Conservation (phyloP, 2,888 invertebrate genomes). For the Athripsodes cinereus region DNA sequence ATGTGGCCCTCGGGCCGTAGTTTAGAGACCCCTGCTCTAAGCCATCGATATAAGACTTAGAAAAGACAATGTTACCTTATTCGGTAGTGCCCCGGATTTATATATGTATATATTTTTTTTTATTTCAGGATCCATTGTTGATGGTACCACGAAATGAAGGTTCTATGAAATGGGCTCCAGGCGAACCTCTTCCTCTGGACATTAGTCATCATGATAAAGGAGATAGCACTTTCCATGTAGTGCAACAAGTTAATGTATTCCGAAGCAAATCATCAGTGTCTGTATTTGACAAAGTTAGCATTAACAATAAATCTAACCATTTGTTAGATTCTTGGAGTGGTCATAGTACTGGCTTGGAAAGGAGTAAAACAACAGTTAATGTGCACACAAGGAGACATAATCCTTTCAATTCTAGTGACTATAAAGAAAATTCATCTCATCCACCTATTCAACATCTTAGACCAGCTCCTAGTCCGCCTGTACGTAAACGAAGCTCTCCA, state of each 20-base stretch:
- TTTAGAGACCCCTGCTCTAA: too few relatives aligned
- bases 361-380: conserved; percentile 43
- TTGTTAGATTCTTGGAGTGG: conserved; percentile 30
- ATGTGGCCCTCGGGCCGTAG: too few relatives aligned
- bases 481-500: conserved; percentile 41
- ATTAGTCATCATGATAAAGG: conserved; percentile 34
- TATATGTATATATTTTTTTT: too few relatives aligned
- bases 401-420: conserved; percentile 37
- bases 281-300: background rate
- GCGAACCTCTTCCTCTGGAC: conserved; percentile 40
- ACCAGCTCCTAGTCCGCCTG: conserved; percentile 46
- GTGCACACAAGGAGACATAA: conserved; percentile 29
- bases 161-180: conserved; percentile 46
- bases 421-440: conserved; percentile 33
- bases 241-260: conserved; percentile 39
- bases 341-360: conserved; percentile 37
- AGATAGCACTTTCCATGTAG: conserved; percentile 29
- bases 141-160: conserved; percentile 58
- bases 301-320: background rate
- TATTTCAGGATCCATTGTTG: conserved; percentile 50
- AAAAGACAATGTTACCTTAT: too few relatives aligned
- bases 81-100: too few relatives aligned
- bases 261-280: conserved; percentile 21
- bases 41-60: too few relatives aligned
- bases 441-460: conserved; percentile 36